Percentiles rank a stretch among this genome's conserved stretches.
Evolutionary conservation across 2,888 invertebrate genomes (phyloP).

Genomic region (Cheiracanthium punctorium): DNA sequence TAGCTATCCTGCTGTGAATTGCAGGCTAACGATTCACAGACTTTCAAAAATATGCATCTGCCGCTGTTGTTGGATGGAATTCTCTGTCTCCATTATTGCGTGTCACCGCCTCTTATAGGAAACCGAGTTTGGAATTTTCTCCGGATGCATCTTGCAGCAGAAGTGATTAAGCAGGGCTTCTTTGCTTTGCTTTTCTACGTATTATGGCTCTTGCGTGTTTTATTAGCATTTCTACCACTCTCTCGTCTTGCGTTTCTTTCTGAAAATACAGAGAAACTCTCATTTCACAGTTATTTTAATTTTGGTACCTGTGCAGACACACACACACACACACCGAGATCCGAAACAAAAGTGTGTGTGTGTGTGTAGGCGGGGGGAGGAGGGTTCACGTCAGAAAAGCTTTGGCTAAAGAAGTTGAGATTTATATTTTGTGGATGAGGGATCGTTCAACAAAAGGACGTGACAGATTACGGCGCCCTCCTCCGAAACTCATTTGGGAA

Average conservation of each 20-base stretch:
- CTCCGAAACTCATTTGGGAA: too few relatives aligned
- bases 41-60: too few relatives aligned
- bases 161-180: background rate
- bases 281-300: background rate
- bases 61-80: background rate
- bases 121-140: background rate
- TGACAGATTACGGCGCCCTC: background rate
- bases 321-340: too few relatives aligned
- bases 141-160: background rate
- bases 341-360: too few relatives aligned
- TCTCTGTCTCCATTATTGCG: background rate
- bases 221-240: background rate
- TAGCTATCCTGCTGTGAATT: too few relatives aligned
- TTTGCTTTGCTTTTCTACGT: background rate
- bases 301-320: background rate
- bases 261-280: background rate
- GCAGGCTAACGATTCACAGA: too few relatives aligned
- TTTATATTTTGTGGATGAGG: background rate
- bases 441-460: background rate
- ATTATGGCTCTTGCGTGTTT: background rate
- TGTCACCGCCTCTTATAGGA: background rate
- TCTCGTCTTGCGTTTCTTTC: background rate
- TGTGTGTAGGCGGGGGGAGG: background rate
- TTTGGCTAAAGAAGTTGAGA: slow-evolving; percentile 2
- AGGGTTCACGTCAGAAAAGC: background rate